These are phyloP conservation scores for Drosophila kurseongensis DNA, from an alignment of 1,140 invertebrate genomes.

Conservation along the genomic window DNA sequence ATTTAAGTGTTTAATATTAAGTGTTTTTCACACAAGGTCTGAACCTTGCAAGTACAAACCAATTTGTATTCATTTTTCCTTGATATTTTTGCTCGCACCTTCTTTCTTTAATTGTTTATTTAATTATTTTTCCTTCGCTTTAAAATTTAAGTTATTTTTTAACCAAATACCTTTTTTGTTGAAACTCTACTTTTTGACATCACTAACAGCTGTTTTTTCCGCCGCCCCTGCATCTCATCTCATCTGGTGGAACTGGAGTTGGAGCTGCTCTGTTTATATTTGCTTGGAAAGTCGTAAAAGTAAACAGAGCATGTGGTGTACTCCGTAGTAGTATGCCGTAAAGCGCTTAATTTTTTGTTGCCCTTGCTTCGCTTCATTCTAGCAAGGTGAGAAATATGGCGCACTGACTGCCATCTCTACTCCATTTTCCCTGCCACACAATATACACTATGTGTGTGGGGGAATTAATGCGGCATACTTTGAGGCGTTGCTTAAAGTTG, in stretches of 20 bases:
- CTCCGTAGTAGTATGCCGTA: conserved; percentile 60
- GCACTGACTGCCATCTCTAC: neutral
- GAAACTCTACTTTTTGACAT: neutral
- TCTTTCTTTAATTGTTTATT: too few relatives aligned
- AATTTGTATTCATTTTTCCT: too few relatives aligned
- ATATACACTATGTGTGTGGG: neutral
- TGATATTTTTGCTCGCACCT: too few relatives aligned
- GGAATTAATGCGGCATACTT: conserved; percentile 10
- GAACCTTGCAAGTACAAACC: too few relatives aligned
- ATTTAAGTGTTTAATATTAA: too few relatives aligned
- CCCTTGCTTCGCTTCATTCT: conserved; percentile 48
- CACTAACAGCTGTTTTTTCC: conserved; percentile 7
- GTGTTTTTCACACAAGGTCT: too few relatives aligned
- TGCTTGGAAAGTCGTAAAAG: conserved; percentile 73
- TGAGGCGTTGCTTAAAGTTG: conserved; percentile 6
- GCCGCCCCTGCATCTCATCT: conserved; percentile 26
- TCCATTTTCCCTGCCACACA: conserved; percentile 10
- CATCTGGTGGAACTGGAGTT: conserved; percentile 3
- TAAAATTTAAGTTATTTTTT: neutral
- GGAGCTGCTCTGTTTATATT: conserved; percentile 32
- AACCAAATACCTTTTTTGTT: neutral
- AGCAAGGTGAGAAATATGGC: conserved; percentile 72
- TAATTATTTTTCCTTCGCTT: too few relatives aligned
- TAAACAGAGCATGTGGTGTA: conserved; percentile 78
- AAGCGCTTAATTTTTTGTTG: conserved; percentile 77